These are phyloP conservation scores for Dromococcyx pavoninus DNA, from an alignment of 2,797 vertebrate genomes.

Conservation along the genomic window DNA sequence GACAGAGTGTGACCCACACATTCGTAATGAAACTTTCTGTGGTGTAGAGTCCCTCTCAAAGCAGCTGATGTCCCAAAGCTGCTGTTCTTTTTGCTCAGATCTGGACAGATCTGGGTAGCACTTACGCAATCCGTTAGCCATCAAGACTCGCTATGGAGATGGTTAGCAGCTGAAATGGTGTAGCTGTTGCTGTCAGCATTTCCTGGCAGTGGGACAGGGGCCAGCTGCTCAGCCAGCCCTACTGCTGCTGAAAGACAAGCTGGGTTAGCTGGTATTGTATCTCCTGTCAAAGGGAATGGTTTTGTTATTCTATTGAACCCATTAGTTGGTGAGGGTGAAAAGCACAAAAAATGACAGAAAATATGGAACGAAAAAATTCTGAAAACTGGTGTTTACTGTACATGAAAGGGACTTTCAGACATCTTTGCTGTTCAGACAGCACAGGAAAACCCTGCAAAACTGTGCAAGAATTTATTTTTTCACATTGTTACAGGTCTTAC, in stretches of 20 bases:
- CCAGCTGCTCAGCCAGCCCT: constrained; percentile 40
- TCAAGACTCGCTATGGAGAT: not conserved
- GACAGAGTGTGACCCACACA: rapidly evolving
- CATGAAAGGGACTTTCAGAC: not conserved
- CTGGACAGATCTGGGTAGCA: not conserved
- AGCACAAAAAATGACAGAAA: not conserved
- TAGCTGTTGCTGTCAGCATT: constrained; percentile 53
- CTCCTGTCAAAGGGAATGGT: constrained; percentile 8
- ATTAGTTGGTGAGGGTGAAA: not conserved
- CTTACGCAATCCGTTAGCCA: not conserved
- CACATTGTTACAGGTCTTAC: not conserved
- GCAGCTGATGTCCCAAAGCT: not conserved
- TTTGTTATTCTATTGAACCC: not conserved
- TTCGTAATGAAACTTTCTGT: not conserved
- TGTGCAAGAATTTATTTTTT: not conserved
- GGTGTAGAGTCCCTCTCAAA: not conserved
- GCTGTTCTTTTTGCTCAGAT: not conserved
- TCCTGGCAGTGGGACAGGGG: constrained; percentile 33
- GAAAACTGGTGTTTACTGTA: not conserved
- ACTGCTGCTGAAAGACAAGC: not conserved
- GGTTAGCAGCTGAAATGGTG: constrained; percentile 9
- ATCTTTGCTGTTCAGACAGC: not conserved
- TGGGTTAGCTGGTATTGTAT: not conserved
- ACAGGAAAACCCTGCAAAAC: not conserved
- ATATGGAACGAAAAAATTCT: not conserved